These are phyloP conservation scores for Drosophila orosa DNA, from an alignment of 1,140 invertebrate species.

Conservation along the genomic window DNA sequence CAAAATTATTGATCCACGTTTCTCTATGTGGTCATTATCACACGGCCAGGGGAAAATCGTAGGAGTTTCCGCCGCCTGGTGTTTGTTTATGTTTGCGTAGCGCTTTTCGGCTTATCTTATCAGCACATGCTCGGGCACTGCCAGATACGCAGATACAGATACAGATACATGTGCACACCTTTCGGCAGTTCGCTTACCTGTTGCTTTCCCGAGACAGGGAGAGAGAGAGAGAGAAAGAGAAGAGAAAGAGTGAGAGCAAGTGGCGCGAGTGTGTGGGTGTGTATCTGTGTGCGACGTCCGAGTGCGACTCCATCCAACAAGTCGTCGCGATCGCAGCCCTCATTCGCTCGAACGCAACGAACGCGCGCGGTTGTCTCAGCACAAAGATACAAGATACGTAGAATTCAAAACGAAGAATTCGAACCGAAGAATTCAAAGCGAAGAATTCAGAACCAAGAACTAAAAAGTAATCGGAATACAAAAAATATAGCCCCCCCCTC, in stretches of 20 bases:
- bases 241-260: slow-evolving; percentile 7
- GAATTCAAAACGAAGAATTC: slow-evolving; percentile 12
- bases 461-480: background rate
- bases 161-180: slow-evolving; percentile 59
- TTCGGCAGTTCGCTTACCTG: slow-evolving; percentile 59
- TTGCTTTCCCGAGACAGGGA: slow-evolving; percentile 45
- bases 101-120: slow-evolving; percentile 69
- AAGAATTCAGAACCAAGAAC: slow-evolving; percentile 11
- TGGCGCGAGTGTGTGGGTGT: slow-evolving; percentile 24
- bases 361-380: slow-evolving; percentile 63
- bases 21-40: slow-evolving; percentile 3
- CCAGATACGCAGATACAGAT: slow-evolving; percentile 14
- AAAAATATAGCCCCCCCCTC: slow-evolving; percentile 4
- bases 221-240: slow-evolving; percentile 7
- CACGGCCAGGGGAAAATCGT: slow-evolving; percentile 25
- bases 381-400: slow-evolving; percentile 25
- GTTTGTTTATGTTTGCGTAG: slow-evolving; percentile 47
- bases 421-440: slow-evolving; percentile 1
- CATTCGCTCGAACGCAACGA: slow-evolving; percentile 73
- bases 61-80: slow-evolving; percentile 20
- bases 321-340: slow-evolving; percentile 32
- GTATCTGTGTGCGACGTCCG: slow-evolving; percentile 34
- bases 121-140: slow-evolving; percentile 44
- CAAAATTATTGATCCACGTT: slow-evolving; percentile 34
- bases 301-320: slow-evolving; percentile 41